These are phyloP conservation scores for Pantala flavescens DNA, from an alignment of 1,140 invertebrate species.

Conservation along the genomic window DNA sequence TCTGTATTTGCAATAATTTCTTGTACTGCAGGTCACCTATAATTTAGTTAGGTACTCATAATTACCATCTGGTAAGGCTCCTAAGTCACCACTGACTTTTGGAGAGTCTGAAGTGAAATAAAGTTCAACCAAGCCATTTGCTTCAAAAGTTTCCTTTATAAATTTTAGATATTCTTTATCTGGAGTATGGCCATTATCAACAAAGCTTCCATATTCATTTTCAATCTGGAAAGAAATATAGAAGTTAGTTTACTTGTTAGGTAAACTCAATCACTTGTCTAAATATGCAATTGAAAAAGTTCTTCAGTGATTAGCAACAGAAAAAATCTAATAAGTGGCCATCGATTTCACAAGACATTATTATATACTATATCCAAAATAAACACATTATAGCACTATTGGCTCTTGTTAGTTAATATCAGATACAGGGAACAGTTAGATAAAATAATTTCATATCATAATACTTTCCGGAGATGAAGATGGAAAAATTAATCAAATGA, in stretches of 20 bases:
- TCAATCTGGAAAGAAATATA: slow-evolving; percentile 37
- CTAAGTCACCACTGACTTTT: slow-evolving; percentile 21
- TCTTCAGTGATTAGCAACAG: background rate
- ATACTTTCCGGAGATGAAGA: no score
- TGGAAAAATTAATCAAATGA: no score
- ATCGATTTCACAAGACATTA: background rate
- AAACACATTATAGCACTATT: no score
- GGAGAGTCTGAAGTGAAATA: slow-evolving; percentile 43
- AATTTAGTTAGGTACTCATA: background rate
- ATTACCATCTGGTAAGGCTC: slow-evolving; percentile 31
- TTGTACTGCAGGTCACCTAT: no score
- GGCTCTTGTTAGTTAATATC: no score
- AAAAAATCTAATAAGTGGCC: background rate
- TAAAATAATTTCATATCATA: no score
- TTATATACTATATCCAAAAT: background rate
- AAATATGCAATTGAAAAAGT: background rate
- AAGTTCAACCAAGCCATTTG: slow-evolving; percentile 37
- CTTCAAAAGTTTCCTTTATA: slow-evolving; percentile 31
- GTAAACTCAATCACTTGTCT: background rate
- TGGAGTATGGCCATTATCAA: slow-evolving; percentile 12
- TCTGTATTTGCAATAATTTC: no score
- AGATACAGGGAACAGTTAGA: no score
- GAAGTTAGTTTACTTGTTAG: background rate
- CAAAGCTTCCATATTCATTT: slow-evolving; percentile 44
- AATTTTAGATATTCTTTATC: slow-evolving; percentile 37